Conservation (phyloP, 2,113 vertebrate species). For the Genyomyrus donnyi region DNA sequence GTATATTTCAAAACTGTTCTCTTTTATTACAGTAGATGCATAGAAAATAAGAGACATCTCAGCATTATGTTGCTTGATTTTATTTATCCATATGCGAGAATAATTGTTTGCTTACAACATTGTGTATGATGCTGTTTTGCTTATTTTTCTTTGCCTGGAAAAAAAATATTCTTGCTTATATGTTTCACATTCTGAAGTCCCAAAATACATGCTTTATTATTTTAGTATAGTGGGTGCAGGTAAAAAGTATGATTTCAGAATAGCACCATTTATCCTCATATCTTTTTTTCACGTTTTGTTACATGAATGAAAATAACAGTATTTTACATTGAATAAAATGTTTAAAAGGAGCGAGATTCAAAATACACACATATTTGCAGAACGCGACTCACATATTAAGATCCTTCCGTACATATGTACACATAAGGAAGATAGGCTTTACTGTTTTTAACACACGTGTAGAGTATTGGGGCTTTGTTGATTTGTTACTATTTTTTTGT, state of each 20-base stretch:
- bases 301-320: not conserved
- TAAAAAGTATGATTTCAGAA: not conserved
- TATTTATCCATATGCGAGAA: not conserved
- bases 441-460: not conserved
- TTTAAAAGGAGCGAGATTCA: not conserved
- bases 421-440: not conserved
- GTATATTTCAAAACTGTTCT: constrained; percentile 48
- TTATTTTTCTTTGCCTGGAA: not conserved
- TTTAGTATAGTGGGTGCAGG: not conserved
- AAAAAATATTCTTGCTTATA: not conserved
- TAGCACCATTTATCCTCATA: not conserved
- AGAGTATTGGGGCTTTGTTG: not conserved
- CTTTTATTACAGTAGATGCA: constrained; percentile 28
- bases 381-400: not conserved
- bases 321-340: not conserved
- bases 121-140: not conserved
- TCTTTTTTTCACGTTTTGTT: not conserved
- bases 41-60: not conserved
- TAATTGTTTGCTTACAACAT: not conserved
- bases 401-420: not conserved
- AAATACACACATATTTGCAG: not conserved
- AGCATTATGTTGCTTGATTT: not conserved
- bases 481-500: not conserved
- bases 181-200: not conserved
- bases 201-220: not conserved